Evolutionary conservation across 1,140 invertebrate species (phyloP), one percentile per base, ranked within the genome.

Genomic region (Elysia chlorotica): DNA sequence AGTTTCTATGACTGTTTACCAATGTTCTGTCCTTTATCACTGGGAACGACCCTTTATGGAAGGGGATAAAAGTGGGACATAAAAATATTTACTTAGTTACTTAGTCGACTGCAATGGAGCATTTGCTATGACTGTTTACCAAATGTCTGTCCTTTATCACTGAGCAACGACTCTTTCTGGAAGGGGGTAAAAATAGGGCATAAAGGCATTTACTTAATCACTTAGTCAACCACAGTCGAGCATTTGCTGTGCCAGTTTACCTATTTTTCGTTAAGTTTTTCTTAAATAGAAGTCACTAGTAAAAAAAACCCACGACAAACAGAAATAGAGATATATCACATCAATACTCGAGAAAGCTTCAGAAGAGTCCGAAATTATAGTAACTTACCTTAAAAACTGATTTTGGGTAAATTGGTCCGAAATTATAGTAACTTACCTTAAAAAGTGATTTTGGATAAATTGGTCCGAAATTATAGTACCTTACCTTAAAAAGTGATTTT

Each of bases 131-230:
- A n/a, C n/a, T n/a, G n/a, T n/a, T n/a, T n/a, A n/a, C n/a, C n/a
- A n/a, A n/a, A n/a, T n/a, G n/a, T n/a, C n/a, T n/a, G n/a, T n/a
- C n/a, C n/a, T n/a, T n/a, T 81, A 0, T 73, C 76, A 56, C 80
- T 82, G 21, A 74, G 73, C 28, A 79, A 48, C 0, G 83, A 84
- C n/a, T 71, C 69, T 36, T 77, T 76, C 83, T 84, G 77, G 61
- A 65, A 6, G 19, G 33, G 6, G 33, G 4, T 30, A 23, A n/a
- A 37, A 0, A 65, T 36, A 35, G 21, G 2, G 30, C 25, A n/a
- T 28, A 21, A 10, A 4, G 33, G 31, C 0, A 4, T 2, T 28
- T 5, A 62, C 33, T 28, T 62, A 28, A 28, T 21, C 21, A 4
- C 6, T 10, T 17, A 14, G 10, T 6, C 6, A 59, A 59, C 17